These are phyloP conservation scores for Poliocrania exsul DNA, from an alignment of 2,797 vertebrate species.

Conservation along the genomic window DNA sequence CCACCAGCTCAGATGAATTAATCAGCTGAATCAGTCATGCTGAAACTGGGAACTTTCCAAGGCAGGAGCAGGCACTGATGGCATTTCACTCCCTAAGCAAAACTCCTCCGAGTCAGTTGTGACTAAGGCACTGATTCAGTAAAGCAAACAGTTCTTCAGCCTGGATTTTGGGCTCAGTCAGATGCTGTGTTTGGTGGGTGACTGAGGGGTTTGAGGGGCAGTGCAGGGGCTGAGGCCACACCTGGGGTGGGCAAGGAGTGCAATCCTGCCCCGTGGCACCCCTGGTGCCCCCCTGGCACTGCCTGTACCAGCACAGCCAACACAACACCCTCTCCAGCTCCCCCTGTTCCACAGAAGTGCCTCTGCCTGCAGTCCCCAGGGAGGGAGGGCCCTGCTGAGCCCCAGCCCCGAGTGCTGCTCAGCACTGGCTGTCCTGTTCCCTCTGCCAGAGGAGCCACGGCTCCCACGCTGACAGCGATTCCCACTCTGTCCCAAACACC, in stretches of 20 bases:
- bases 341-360: background rate
- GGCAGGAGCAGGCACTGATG: background rate
- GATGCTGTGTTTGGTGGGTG: background rate
- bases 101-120: slow-evolving; percentile 46
- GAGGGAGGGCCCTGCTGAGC: background rate
- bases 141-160: background rate
- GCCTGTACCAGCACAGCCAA: background rate
- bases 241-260: background rate
- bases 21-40: slow-evolving; percentile 24
- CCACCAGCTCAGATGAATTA: slow-evolving; percentile 10
- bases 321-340: background rate
- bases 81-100: slow-evolving; percentile 30
- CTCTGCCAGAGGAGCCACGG: background rate
- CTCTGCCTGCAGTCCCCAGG: background rate
- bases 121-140: slow-evolving; percentile 59
- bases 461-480: background rate
- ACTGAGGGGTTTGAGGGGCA: background rate
- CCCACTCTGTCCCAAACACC: background rate
- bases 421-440: background rate
- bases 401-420: background rate
- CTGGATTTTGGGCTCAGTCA: background rate
- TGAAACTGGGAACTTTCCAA: slow-evolving; percentile 34
- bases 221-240: background rate
- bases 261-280: background rate
- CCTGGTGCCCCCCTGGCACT: background rate